phyloP scores from a whole-genome alignment of 1,140 invertebrate genomes.

The Bombus vancouverensis region DNA sequence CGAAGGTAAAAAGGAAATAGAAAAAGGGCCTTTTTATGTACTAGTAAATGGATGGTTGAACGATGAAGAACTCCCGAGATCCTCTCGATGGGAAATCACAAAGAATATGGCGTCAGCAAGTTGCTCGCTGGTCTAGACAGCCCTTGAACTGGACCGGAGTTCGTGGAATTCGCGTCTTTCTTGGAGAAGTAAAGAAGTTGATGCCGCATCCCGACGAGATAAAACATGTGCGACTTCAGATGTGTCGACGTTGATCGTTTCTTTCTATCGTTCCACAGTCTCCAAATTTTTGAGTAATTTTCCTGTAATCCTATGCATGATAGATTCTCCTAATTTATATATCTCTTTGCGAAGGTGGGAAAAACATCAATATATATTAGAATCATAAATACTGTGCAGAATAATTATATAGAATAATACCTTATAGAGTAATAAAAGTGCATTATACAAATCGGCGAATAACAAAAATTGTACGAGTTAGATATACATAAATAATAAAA shows the following conservation, averaged over 20 bases:
- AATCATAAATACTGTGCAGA: no score
- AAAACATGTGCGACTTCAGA: conserved; percentile 59
- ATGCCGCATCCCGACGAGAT: conserved; percentile 56
- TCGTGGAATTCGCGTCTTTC: conserved; percentile 51
- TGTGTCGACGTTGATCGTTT: not conserved
- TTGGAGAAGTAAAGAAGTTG: conserved; percentile 41
- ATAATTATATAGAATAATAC: no score
- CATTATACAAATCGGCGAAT: no score
- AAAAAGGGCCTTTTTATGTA: not conserved
- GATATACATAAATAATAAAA: no score
- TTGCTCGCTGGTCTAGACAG: conserved; percentile 33
- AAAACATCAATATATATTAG: no score
- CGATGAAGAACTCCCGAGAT: not conserved
- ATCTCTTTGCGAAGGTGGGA: not conserved
- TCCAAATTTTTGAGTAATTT: not conserved
- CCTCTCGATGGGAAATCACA: conserved; percentile 20
- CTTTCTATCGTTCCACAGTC: no score
- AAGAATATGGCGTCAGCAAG: conserved; percentile 57
- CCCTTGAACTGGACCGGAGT: conserved; percentile 52
- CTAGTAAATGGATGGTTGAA: not conserved
- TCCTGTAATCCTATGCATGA: not conserved
- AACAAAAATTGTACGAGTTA: no score
- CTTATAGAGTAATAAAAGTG: no score
- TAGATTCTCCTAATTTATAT: not conserved
- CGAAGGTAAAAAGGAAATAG: no score